Base-by-base conservation (phyloP, 2,888 invertebrate species). In the Drosophila hawaiiensis region DNA sequence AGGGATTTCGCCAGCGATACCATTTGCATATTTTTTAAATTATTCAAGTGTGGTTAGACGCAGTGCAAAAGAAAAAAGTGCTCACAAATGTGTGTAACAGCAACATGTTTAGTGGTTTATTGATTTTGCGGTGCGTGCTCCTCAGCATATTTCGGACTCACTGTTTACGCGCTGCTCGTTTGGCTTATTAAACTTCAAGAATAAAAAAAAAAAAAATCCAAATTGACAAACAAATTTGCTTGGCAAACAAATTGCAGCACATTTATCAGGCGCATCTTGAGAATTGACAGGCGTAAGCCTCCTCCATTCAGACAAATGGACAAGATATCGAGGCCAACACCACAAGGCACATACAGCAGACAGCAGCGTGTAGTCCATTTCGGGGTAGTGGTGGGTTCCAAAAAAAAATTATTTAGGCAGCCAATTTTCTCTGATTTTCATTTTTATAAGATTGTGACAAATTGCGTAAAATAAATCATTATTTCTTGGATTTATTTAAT, bases 211-310 rank as follows among this genome's bases (percentile, higher is more conserved):
- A 19, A 12, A n/a, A 28, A 9, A 9, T n/a, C 39, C 55, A 77
- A 65, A 62, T 66, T 68, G 76, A 67, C 69, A 79, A 75, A 72
- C 59, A 72, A 82, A 71, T 82, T 82, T 74, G 65, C 41, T 37
- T 14, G 59, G 53, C 74, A 60, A 69, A 75, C 75, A 80, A 75
- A 80, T 80, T 79, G 67, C 59, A 55, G 50, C 33, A 41, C 61
- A 79, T 79, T 79, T 59, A 59, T 78, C 75, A 64, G 70, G 50
- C 65, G 56, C 66, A 72, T 75, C 71, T 68, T 64, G 22, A 67
- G 55, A 66, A 81, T 78, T 78, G 78, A 78, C 78, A 81, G 68
- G 22, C 78, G 25, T 47, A 49, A 43, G 77, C 53, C 47, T 52
- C 41, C 59, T 3, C 39, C 43, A 35, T 56, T 58, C 49, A 68